These are phyloP conservation scores for Campylorhamphus procurvoides DNA, from an alignment of 2,113 vertebrate species.

Conservation along the genomic window DNA sequence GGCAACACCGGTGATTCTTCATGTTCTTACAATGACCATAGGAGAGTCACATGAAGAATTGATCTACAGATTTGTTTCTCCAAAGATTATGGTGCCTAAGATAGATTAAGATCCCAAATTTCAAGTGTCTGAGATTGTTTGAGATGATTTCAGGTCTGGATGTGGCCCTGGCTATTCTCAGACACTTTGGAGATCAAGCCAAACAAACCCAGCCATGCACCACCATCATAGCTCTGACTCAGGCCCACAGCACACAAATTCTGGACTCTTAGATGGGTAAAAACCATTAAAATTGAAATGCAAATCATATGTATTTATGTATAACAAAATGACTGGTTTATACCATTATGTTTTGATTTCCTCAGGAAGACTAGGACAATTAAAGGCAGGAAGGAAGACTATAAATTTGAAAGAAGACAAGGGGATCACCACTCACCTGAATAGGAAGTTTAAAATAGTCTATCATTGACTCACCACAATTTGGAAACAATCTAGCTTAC, in stretches of 20 bases:
- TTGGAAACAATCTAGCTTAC: background rate
- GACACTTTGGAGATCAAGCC: background rate
- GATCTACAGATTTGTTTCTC: background rate
- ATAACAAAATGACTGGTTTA: background rate
- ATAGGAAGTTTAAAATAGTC: constrained; percentile 34
- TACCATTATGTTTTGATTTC: constrained; percentile 37
- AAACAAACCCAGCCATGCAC: background rate
- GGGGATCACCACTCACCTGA: constrained; percentile 11
- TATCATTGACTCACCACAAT: background rate
- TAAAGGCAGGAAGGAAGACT: constrained; percentile 43
- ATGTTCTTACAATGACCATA: background rate
- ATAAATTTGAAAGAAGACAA: constrained; percentile 27
- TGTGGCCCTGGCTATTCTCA: background rate
- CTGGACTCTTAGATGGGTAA: background rate
- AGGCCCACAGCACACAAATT: background rate
- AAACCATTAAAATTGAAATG: background rate
- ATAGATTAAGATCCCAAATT: background rate
- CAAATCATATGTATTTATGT: background rate
- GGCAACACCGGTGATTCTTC: background rate
- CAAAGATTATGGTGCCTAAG: background rate
- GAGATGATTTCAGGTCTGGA: background rate
- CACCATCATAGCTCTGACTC: background rate
- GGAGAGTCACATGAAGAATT: background rate
- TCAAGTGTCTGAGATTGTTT: background rate
- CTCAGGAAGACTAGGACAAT: constrained; percentile 38